Base-by-base conservation (phyloP, 2,888 invertebrate species). In the Ormyrus labotus region DNA sequence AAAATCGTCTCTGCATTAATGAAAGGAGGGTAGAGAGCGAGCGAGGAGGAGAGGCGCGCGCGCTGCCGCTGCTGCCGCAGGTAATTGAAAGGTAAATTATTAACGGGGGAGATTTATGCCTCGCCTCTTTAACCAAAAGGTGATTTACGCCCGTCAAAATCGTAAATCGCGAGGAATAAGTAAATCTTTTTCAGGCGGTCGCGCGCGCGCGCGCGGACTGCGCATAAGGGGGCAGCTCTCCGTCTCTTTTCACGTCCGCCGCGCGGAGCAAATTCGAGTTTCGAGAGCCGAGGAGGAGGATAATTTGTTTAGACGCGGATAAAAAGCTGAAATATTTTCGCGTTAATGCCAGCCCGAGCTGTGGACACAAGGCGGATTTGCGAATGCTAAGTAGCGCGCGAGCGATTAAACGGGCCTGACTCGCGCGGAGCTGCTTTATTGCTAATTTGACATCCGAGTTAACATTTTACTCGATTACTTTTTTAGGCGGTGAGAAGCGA, bases 51-150 rank as follows among this genome's bases (percentile, higher is more conserved):
- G 19, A 57, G 51, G n/a, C 51, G 70, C 45, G 19, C 58, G 70
- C 45, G 55, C 13, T 53, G 60, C 67, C 47, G 48, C 48, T 55
- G 69, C 60, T 53, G 61, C 73, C 48, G 53, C 57, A 34, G 64
- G 78, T 81, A 82, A 82, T 82, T 82, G 82, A 82, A 82, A 81
- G 81, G 78, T 82, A 81, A 82, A 80, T 82, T 82, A 81, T 82
- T 81, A 82, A 81, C 81, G 81, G 69, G 68, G 65, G 74, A 82
- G 78, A 82, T 82, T 81, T 82, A 82, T 81, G 80, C 82, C 70
- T 78, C 76, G 73, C 69, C 78, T 82, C 82, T 80, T 82, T 80
- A 76, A 79, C 78, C 81, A 82, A 78, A 78, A 73, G 71, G 67
- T 80, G 82, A 82, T 82, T 82, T 82, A 82, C 82, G 78, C 57